Evolutionary conservation across 2,888 invertebrate species (phyloP).

Genomic region (Periphyllus acericola): DNA sequence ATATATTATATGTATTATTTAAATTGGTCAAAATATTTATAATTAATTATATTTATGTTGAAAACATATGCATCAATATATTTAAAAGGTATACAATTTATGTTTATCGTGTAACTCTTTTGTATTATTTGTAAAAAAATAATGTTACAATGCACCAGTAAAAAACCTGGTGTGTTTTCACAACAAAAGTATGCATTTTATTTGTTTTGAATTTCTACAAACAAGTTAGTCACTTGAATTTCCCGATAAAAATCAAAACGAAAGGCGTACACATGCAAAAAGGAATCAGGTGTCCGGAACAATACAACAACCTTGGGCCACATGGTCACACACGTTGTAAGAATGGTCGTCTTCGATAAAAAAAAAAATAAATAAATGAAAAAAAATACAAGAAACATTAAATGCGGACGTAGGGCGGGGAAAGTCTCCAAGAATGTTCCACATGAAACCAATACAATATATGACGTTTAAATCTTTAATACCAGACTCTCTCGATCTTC

Average conservation of each 20-base stretch:
- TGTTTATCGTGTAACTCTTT: too few species aligned
- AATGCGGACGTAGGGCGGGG: neutral
- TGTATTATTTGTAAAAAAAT: too few species aligned
- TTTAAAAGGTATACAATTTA: too few species aligned
- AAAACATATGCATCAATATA: too few species aligned
- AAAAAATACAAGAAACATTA: slow-evolving; percentile 4
- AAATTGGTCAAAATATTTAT: too few species aligned
- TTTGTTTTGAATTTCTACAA: neutral
- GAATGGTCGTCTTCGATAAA: slow-evolving; percentile 4
- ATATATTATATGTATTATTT: too few species aligned
- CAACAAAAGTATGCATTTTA: neutral
- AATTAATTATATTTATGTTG: too few species aligned
- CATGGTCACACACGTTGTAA: slow-evolving; percentile 34
- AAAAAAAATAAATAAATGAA: slow-evolving; percentile 18
- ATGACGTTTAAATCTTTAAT: neutral
- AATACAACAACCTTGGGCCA: slow-evolving; percentile 27
- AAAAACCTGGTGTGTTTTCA: too few species aligned
- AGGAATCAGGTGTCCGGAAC: neutral
- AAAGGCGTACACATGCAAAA: slow-evolving; percentile 14
- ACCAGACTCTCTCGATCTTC: slow-evolving; percentile 41
- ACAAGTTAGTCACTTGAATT: neutral
- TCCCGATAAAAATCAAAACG: neutral
- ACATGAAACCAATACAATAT: slow-evolving; percentile 26
- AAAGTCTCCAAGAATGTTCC: slow-evolving; percentile 46
- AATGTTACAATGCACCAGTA: too few species aligned